Conservation (phyloP, 2,113 vertebrate genomes). For the Poeciliopsis prolifica region DNA sequence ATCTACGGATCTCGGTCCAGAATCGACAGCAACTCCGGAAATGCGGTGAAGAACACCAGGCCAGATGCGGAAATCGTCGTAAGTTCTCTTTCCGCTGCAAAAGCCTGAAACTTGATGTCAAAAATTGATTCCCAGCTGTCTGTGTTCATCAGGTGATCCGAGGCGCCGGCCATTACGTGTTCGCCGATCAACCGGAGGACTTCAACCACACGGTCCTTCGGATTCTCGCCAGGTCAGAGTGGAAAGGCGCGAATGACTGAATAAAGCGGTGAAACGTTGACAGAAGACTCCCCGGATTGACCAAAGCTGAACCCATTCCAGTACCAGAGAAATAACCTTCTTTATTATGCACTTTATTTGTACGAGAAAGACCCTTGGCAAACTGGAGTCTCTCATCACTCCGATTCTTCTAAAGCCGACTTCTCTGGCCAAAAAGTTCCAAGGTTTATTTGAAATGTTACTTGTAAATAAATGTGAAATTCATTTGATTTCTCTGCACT, state of each 20-base stretch:
- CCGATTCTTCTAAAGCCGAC: background rate
- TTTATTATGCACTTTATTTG: conserved; percentile 52
- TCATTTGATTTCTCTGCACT: conserved; percentile 1
- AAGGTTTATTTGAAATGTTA: conserved; percentile 15
- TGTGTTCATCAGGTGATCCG: conserved; percentile 85
- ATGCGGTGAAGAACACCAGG: conserved; percentile 84
- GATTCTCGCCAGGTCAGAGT: conserved; percentile 82
- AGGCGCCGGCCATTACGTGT: conserved; percentile 95
- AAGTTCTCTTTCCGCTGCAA: conserved; percentile 57
- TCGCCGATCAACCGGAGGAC: conserved; percentile 93
- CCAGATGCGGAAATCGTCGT: conserved; percentile 88
- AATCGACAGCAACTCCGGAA: conserved; percentile 92
- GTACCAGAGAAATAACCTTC: conserved; percentile 14
- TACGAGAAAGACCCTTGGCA: conserved; percentile 4
- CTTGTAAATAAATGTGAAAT: conserved; percentile 65
- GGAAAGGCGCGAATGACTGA: background rate
- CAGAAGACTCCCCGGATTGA: background rate
- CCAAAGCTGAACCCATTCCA: background rate
- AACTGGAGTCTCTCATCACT: conserved; percentile 5
- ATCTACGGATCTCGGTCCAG: conserved; percentile 94
- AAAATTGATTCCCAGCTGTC: background rate
- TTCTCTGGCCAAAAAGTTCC: background rate
- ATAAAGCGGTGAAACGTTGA: background rate
- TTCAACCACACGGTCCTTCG: conserved; percentile 91
- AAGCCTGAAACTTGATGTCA: background rate